Evolutionary conservation across 2,797 vertebrate species (phyloP).

Genomic region (Falco peregrinus): DNA sequence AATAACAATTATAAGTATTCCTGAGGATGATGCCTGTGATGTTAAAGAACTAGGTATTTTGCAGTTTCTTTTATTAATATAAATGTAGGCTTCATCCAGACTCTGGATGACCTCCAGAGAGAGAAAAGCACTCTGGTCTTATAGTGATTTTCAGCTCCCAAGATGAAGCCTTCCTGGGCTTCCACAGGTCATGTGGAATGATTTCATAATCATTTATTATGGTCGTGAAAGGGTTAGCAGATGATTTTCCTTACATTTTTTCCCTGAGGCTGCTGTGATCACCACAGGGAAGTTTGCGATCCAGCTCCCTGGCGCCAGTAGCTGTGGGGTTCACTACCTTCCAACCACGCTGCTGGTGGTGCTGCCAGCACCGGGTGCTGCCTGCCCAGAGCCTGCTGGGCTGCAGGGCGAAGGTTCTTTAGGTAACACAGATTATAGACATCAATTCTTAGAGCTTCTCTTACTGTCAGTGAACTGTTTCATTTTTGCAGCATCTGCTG

Average conservation of each 20-base stretch:
- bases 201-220: not conserved
- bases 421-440: not conserved
- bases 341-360: not conserved
- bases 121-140: not conserved
- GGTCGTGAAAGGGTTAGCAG: not conserved
- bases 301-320: accelerated
- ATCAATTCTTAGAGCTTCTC: slow-evolving; percentile 3
- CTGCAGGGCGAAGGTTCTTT: slow-evolving; percentile 4
- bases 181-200: accelerated
- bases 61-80: not conserved
- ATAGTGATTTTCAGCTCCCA: not conserved
- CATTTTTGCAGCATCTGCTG: slow-evolving; percentile 5
- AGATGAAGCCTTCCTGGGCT: not conserved
- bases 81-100: not conserved
- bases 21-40: not conserved
- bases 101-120: not conserved
- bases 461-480: not conserved
- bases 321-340: not conserved
- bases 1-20: not conserved
- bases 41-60: not conserved
- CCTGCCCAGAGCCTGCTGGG: slow-evolving; percentile 5
- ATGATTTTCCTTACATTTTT: not conserved
- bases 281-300: accelerated
- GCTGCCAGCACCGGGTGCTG: not conserved
- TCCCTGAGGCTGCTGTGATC: accelerated